Conservation (phyloP, 1,140 invertebrate genomes). For the Drosophila burlai region DNA sequence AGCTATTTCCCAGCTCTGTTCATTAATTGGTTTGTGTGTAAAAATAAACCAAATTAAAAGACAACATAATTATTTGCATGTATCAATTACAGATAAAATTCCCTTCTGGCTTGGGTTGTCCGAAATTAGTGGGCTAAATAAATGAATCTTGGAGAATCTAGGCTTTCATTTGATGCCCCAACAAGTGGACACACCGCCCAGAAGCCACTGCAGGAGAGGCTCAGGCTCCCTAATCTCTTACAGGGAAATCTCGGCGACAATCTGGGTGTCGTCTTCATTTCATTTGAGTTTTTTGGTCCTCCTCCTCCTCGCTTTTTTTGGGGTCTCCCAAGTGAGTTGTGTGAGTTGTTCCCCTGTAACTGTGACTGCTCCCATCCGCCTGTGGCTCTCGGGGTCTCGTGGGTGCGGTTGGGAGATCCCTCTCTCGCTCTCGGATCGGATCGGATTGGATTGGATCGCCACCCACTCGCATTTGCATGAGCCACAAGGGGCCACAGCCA, state of each 20-base stretch:
- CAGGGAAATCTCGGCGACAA: slow-evolving; percentile 36
- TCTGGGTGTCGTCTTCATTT: slow-evolving; percentile 24
- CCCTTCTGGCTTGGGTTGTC: neutral
- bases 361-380: slow-evolving; percentile 54
- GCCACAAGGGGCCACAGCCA: slow-evolving; percentile 17
- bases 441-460: slow-evolving; percentile 38
- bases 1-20: too few relatives aligned
- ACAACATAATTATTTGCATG: neutral
- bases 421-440: neutral
- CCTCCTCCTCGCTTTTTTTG: neutral
- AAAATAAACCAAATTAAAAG: neutral
- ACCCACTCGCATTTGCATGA: slow-evolving; percentile 81
- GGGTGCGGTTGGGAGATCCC: slow-evolving; percentile 39
- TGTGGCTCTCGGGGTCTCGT: slow-evolving; percentile 33
- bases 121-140: neutral
- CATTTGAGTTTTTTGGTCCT: neutral
- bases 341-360: slow-evolving; percentile 23
- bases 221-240: slow-evolving; percentile 24
- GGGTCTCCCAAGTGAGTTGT: slow-evolving; percentile 11
- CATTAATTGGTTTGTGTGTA: too few relatives aligned
- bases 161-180: neutral
- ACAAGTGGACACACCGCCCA: slow-evolving; percentile 9
- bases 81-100: neutral
- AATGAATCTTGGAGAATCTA: too few relatives aligned
- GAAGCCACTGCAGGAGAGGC: neutral